Evolutionary conservation across 2,888 invertebrate genomes (phyloP).

Genomic region (Drosophila nr. perissopoda): DNA sequence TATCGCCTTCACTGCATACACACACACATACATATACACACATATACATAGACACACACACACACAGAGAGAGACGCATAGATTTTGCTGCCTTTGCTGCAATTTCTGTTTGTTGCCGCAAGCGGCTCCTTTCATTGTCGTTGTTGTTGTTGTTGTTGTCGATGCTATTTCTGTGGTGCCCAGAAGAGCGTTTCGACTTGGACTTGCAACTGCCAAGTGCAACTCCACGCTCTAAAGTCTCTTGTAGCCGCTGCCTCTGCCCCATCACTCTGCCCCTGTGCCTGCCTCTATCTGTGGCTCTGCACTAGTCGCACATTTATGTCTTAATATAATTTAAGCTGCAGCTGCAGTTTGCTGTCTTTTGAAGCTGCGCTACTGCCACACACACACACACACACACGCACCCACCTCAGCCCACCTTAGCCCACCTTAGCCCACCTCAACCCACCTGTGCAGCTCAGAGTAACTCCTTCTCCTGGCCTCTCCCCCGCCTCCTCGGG

Average conservation of each 20-base stretch:
- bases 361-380: conserved; percentile 53
- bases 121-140: conserved; percentile 35
- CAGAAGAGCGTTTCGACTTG: conserved; percentile 21
- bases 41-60: background rate
- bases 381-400: conserved; percentile 10
- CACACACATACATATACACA: background rate
- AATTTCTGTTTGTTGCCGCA: conserved; percentile 32
- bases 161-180: conserved; percentile 27
- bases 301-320: conserved; percentile 39
- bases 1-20: conserved; percentile 51
- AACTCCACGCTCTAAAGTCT: conserved; percentile 12
- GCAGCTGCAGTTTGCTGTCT: conserved; percentile 37
- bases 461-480: background rate
- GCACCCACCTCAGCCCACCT: conserved; percentile 5
- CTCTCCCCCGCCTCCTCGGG: background rate
- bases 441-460: conserved; percentile 36
- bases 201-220: conserved; percentile 10
- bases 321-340: conserved; percentile 59
- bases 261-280: background rate
- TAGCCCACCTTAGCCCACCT: conserved; percentile 15
- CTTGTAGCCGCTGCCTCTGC: background rate
- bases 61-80: conserved; percentile 10
- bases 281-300: conserved; percentile 4
- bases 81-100: conserved; percentile 24
- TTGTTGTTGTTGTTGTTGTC: conserved; percentile 34